A percentile compares a stretch with the other conserved stretches of the same genome.
Evolutionary conservation across 2,113 vertebrate species (phyloP).

Genomic region (Carassius gibelio): DNA sequence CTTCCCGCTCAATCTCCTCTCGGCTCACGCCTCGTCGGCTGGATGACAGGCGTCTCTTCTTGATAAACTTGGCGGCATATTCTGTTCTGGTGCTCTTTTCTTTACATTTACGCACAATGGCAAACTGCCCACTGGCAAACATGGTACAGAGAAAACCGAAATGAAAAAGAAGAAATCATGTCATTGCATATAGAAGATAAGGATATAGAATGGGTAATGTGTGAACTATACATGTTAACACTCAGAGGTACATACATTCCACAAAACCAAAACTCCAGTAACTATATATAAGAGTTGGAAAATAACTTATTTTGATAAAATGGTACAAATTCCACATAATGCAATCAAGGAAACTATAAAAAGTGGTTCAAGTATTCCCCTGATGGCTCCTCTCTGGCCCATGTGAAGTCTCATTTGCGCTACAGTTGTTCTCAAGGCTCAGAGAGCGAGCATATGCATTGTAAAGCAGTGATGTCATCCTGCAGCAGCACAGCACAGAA

Average conservation of each 20-base stretch:
- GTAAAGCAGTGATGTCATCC: conserved; percentile 68
- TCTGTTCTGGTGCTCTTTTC: conserved; percentile 83
- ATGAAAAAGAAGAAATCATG: neutral
- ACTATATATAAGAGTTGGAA: neutral
- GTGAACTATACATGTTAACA: neutral
- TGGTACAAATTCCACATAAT: neutral
- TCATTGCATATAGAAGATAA: neutral
- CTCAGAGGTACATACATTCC: neutral
- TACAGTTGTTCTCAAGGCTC: conserved; percentile 29
- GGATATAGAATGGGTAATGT: neutral
- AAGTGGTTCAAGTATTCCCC: neutral
- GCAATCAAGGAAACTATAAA: neutral
- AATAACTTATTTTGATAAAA: no score
- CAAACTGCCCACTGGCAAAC: conserved; percentile 87
- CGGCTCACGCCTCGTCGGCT: conserved; percentile 94
- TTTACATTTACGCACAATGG: conserved; percentile 91
- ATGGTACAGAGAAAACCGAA: neutral
- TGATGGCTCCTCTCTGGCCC: neutral
- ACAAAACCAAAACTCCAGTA: neutral
- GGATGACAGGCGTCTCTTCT: conserved; percentile 92
- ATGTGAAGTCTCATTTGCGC: conserved; percentile 15
- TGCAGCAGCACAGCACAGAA: conserved; percentile 68
- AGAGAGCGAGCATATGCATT: conserved; percentile 54
- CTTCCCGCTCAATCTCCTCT: conserved; percentile 95
- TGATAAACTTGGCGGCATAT: conserved; percentile 96